Evolutionary conservation across 2,888 invertebrate species (phyloP), one percentile per base, ranked within the genome.

Genomic region (Gerosis bhagava): DNA sequence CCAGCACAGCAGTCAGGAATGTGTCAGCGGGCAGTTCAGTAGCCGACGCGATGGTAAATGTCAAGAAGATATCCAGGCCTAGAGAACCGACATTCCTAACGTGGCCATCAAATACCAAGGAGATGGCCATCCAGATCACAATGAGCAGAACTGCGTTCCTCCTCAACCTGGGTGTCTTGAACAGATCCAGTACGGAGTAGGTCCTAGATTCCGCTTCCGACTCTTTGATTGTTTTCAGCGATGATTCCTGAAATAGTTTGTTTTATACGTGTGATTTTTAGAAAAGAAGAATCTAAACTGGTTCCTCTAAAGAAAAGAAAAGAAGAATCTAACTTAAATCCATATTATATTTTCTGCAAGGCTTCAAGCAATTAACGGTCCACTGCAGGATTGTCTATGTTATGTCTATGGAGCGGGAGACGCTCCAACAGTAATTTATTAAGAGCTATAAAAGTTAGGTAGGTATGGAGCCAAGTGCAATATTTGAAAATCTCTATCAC

Each of bases 121-220:
- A 95, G 46, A 96, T 95, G n/a, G 94, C 93, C 94, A 96, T 95
- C 96, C 97, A 97, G 58, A 97, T 95, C 2, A 96, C 60, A 57
- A 95, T 95, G 13, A 97, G 89, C 0, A 97, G 86, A 35, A 96
- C 81, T 0, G 96, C 94, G 51, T 94, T 94, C 51, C 91, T 92
- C 3, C 96, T 84, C 8, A 97, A 76, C 0, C 95, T 90, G 0
- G 96, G 95, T 0, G 94, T 95, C 62, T 83, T 93, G 74, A 97
- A 96, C 0, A 97, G 90, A 70, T 96, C 96, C 43, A 96, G 58
- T 0, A 96, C 94, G 0, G 96, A 96, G 73, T 95, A 96, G 0
- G 90, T 91, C 43, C 91, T 91, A 55, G 92, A 92, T 39, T 91
- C 89, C 1, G 92, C 92, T 68, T 95, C 95, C 46, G 94, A 93